Evolutionary conservation across 2,113 vertebrate genomes (phyloP).

Genomic region (Calypte anna): DNA sequence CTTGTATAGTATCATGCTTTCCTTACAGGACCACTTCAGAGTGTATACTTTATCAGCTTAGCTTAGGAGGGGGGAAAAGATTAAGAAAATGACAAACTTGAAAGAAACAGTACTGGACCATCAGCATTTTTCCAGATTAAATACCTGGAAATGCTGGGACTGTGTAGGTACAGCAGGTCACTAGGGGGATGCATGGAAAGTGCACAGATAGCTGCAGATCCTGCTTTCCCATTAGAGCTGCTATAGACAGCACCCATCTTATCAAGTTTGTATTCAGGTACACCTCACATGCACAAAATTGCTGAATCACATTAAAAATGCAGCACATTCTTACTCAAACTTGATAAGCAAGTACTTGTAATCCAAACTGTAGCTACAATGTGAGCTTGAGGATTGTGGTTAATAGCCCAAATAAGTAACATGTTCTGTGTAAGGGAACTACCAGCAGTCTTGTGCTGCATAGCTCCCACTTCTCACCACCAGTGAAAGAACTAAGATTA

Average conservation of each 20-base stretch:
- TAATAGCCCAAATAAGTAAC: neutral
- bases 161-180: neutral
- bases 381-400: neutral
- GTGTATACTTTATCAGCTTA: neutral
- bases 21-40: neutral
- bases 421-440: neutral
- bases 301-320: neutral
- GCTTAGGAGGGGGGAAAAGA: neutral
- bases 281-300: neutral
- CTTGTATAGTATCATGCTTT: neutral
- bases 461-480: neutral
- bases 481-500: neutral
- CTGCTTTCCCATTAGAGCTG: slow-evolving; percentile 38
- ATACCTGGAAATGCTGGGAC: neutral
- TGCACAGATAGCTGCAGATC: neutral
- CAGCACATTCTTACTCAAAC: neutral
- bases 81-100: neutral
- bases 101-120: neutral
- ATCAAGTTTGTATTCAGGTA: neutral
- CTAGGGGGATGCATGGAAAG: neutral
- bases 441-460: neutral
- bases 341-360: neutral
- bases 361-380: neutral
- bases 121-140: neutral
- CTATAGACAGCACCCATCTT: neutral